Base-by-base conservation (phyloP, 2,113 vertebrate species). In the Psephotus haematonotus region DNA sequence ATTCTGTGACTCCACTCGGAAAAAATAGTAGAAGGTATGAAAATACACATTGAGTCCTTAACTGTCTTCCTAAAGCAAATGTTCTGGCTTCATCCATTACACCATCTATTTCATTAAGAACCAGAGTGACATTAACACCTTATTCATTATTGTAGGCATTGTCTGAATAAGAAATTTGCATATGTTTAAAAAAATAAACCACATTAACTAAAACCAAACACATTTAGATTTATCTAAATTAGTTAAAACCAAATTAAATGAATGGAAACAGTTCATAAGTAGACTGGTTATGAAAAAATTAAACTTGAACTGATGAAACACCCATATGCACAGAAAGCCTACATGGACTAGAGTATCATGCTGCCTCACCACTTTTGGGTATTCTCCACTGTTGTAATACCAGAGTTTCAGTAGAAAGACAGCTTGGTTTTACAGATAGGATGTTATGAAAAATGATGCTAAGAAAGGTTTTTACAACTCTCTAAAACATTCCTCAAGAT, bases 391-490 rank as follows among this genome's bases (percentile, higher is more conserved):
- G 0, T 17, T n/a, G 39, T 17, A 37, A 41, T 47, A 55, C 24
- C 50, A 80, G 41, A 29, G 16, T 70, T 20, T 82, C 28, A n/a
- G 46, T n/a, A 83, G 22, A 35, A 80, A 53, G 60, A 71, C 71
- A 90, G 71, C 33, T 91, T 88, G 65, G 62, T 72, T 96, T 96
- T 86, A 92, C 29, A 72, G 72, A 33, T 82, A 55, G 62, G 90
- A 82, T 43, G 65, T 57, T 76, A 89, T 25, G 69, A 96, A 93
- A 93, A 88, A 87, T 37, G 7, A 91, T 27, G 53, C 62, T 72
- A 91, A 88, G 57, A 84, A 35, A 95, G 93, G 81, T 92, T 94
- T 95, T 96, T 92, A 95, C 35, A 88, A 44, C 72, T 86, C 85
- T 59, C 57, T 84, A 82, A 94, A 92, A 88, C 83, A 70, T 72